These are phyloP conservation scores for Henricia sp. DNA, from an alignment of 53 echinoderm and acorn worm genomes.

Conservation along the genomic window DNA sequence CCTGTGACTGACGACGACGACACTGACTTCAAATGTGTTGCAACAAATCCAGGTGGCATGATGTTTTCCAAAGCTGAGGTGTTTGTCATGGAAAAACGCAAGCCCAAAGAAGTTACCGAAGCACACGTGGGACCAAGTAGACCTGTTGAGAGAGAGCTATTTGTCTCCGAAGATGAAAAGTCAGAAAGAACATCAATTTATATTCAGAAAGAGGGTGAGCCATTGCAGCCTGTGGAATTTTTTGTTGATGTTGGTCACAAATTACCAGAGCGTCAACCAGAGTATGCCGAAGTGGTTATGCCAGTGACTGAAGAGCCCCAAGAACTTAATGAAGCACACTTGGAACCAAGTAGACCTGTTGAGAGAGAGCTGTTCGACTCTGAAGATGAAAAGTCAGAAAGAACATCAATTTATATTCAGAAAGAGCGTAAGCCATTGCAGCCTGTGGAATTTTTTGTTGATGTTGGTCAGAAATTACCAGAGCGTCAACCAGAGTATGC, in stretches of 20 bases:
- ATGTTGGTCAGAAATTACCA: slow-evolving; percentile 26
- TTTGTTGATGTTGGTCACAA: slow-evolving; percentile 61
- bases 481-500: slow-evolving; percentile 52
- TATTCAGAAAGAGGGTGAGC: slow-evolving; percentile 73
- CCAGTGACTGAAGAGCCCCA: slow-evolving; percentile 1
- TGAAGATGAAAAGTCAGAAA: slow-evolving; percentile 49
- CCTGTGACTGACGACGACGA: slow-evolving; percentile 87
- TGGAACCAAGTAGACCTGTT: slow-evolving; percentile 13
- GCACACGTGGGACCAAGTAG: slow-evolving; percentile 34
- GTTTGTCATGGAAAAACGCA: slow-evolving; percentile 65
- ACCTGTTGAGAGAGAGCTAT: too few relatives aligned
- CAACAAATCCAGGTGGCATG: slow-evolving; percentile 81
- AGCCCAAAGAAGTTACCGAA: slow-evolving; percentile 53
- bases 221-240: slow-evolving; percentile 78
- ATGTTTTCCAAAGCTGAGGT: slow-evolving; percentile 84
- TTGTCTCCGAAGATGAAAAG: slow-evolving; percentile 29
- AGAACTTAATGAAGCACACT: slow-evolving; percentile 34
- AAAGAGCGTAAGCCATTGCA: slow-evolving; percentile 71
- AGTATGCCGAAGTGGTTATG: slow-evolving; percentile 51
- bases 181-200: slow-evolving; percentile 64
- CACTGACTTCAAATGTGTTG: slow-evolving; percentile 88
- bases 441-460: slow-evolving; percentile 79
- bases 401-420: slow-evolving; percentile 66
- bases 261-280: slow-evolving; percentile 20
- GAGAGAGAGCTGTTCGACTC: too few relatives aligned